Evolutionary conservation across 2,797 vertebrate species (phyloP).

Genomic region (Fistularia commersonii): DNA sequence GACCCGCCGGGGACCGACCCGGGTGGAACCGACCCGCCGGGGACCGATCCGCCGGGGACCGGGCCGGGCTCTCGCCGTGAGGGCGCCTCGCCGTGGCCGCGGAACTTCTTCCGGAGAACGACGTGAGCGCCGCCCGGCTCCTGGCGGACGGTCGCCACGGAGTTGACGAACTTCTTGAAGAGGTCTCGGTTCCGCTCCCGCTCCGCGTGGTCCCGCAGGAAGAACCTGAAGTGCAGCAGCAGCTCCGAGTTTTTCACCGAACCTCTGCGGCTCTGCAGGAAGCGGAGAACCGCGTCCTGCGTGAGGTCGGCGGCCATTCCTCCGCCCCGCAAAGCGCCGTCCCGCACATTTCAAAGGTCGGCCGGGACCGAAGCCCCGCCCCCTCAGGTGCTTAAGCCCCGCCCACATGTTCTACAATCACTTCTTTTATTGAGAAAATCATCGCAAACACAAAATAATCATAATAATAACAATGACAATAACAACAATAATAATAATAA

Average conservation of each 20-base stretch:
- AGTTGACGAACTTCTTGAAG: slow-evolving; percentile 90
- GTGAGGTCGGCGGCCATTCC: slow-evolving; percentile 82
- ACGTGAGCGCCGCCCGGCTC: slow-evolving; percentile 78
- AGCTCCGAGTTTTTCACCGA: slow-evolving; percentile 82
- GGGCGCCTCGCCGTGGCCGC: slow-evolving; percentile 24
- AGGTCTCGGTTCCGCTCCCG: slow-evolving; percentile 79
- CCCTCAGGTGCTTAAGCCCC: slow-evolving; percentile 48
- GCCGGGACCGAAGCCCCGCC: slow-evolving; percentile 30
- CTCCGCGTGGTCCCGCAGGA: slow-evolving; percentile 74
- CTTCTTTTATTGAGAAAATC: no score
- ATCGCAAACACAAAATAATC: no score
- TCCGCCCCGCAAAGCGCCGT: background rate
- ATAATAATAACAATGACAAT: no score
- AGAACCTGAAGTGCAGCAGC: slow-evolving; percentile 79
- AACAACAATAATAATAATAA: no score
- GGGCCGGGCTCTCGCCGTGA: background rate
- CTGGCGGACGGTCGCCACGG: slow-evolving; percentile 84
- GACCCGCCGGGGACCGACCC: slow-evolving; percentile 1
- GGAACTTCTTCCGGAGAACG: slow-evolving; percentile 78
- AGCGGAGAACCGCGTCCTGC: slow-evolving; percentile 84
- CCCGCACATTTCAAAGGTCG: slow-evolving; percentile 43
- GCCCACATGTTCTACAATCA: no score
- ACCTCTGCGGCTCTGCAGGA: slow-evolving; percentile 79
- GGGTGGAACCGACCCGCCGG: background rate
- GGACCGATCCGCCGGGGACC: no score